Conservation (phyloP, 2,888 invertebrate species). For the Pardosa pseudoannulata region DNA sequence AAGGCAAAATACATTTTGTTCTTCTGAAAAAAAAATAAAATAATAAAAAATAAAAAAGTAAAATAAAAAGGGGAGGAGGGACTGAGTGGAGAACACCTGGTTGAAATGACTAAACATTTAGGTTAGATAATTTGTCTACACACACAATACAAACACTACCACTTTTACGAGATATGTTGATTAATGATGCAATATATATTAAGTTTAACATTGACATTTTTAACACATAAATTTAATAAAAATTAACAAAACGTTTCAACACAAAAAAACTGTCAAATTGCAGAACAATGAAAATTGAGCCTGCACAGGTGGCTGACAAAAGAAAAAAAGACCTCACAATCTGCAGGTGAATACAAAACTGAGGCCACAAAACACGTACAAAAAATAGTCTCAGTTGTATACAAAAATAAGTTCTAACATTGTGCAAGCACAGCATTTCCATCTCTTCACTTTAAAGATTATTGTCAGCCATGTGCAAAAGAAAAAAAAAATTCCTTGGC, state of each 20-base stretch:
- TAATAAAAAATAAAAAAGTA: no score
- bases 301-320: slow-evolving; percentile 67
- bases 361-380: slow-evolving; percentile 63
- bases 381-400: slow-evolving; percentile 58
- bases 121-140: slow-evolving; percentile 63
- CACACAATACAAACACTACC: slow-evolving; percentile 72
- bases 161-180: slow-evolving; percentile 71
- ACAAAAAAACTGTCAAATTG: slow-evolving; percentile 71
- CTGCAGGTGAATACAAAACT: slow-evolving; percentile 52
- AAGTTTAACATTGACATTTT: slow-evolving; percentile 63
- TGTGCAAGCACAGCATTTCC: slow-evolving; percentile 58
- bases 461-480: slow-evolving; percentile 60
- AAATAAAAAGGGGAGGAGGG: slow-evolving; percentile 34
- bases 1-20: slow-evolving; percentile 71
- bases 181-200: slow-evolving; percentile 67
- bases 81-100: slow-evolving; percentile 71
- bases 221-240: slow-evolving; percentile 69
- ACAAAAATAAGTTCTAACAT: slow-evolving; percentile 71
- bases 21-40: slow-evolving; percentile 47
- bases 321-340: slow-evolving; percentile 43
- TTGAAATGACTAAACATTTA: slow-evolving; percentile 65
- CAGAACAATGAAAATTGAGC: slow-evolving; percentile 72
- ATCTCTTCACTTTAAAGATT: slow-evolving; percentile 24
- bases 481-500: slow-evolving; percentile 51
- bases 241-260: slow-evolving; percentile 71